phyloP scores from a whole-genome alignment of 1,140 invertebrate species.

The Marisa cornuarietis region DNA sequence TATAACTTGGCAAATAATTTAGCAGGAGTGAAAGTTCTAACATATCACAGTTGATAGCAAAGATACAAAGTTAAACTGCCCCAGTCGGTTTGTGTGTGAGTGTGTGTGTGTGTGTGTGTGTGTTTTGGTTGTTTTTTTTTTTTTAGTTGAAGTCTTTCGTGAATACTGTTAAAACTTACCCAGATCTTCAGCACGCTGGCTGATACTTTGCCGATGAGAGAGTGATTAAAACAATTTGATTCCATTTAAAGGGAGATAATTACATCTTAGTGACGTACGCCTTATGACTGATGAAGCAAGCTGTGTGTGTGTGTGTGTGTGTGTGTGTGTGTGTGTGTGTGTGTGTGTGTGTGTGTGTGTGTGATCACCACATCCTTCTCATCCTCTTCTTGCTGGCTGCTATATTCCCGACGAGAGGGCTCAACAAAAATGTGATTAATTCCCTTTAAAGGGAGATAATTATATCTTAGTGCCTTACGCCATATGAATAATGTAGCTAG shows the following conservation, averaged over 20 bases:
- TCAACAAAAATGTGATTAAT: too few relatives aligned
- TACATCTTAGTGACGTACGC: neutral
- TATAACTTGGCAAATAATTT: neutral
- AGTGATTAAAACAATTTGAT: neutral
- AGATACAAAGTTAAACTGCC: neutral
- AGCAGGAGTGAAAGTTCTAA: neutral
- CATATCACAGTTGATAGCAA: neutral
- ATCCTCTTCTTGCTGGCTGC: too few relatives aligned
- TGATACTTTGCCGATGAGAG: neutral
- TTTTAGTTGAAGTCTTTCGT: neutral
- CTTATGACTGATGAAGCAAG: neutral
- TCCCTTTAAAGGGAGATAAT: too few relatives aligned
- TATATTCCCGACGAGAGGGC: too few relatives aligned
- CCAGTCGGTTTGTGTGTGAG: neutral
- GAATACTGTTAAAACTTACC: too few relatives aligned
- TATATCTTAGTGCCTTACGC: too few relatives aligned
- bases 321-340: neutral
- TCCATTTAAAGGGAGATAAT: too few relatives aligned
- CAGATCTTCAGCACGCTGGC: too few relatives aligned
- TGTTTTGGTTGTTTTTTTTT: neutral
- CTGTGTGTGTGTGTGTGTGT: neutral
- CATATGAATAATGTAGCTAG: too few relatives aligned
- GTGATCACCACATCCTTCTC: too few relatives aligned
- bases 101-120: neutral
- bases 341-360: neutral